Conservation (phyloP, 2,797 vertebrate species). For the Diglossa cyanea region DNA sequence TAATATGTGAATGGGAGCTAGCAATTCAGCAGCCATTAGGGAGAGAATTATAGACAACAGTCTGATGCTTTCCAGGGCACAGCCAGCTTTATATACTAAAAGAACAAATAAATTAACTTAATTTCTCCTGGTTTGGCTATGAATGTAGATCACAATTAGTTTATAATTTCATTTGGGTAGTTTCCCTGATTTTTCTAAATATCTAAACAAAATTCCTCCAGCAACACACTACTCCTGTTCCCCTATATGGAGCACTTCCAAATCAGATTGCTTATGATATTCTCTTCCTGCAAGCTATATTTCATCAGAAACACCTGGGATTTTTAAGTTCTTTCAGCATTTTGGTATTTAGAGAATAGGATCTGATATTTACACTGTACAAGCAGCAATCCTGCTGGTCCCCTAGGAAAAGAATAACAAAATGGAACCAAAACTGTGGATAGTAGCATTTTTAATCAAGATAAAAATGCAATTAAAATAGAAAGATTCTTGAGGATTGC, state of each 20-base stretch:
- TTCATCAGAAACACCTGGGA: neutral
- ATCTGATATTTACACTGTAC: neutral
- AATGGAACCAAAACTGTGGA: neutral
- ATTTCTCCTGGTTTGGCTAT: neutral
- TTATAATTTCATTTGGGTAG: neutral
- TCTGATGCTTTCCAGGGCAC: neutral
- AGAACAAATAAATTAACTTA: neutral
- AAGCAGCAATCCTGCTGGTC: neutral
- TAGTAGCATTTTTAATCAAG: neutral
- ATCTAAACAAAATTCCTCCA: neutral
- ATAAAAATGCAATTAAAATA: neutral
- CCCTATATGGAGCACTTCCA: neutral
- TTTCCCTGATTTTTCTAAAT: neutral
- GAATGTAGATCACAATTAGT: neutral
- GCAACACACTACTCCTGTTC: neutral
- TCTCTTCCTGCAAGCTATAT: neutral
- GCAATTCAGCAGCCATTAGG: neutral
- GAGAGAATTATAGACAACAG: neutral
- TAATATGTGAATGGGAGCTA: neutral
- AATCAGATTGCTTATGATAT: neutral
- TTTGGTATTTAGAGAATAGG: neutral
- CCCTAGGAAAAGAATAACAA: neutral
- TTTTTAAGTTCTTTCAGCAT: conserved; percentile 1
- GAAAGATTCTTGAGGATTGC: neutral
- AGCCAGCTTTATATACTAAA: neutral